Percentiles rank a stretch among this genome's conserved stretches.
Evolutionary conservation across 2,113 vertebrate species (phyloP).

Genomic region (Leptodactylus fuscus): DNA sequence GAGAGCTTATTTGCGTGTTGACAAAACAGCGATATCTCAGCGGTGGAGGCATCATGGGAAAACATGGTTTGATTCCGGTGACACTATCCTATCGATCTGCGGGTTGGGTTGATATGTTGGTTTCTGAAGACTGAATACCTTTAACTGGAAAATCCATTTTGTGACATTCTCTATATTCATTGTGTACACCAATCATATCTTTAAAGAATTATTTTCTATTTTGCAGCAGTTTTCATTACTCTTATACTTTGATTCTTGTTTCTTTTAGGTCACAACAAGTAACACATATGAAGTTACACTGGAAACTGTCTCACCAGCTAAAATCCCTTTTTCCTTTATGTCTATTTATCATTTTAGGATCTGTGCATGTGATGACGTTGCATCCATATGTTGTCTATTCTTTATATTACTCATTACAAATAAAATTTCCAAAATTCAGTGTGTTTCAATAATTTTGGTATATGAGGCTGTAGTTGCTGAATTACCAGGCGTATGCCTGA

Average conservation of each 20-base stretch:
- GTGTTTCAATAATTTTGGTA: background rate
- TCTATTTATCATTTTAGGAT: background rate
- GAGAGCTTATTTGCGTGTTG: no score
- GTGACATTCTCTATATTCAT: no score
- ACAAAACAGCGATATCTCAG: no score
- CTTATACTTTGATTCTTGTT: background rate
- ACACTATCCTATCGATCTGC: no score
- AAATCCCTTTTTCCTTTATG: background rate
- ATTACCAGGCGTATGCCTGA: no score
- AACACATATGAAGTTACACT: background rate
- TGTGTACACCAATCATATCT: no score
- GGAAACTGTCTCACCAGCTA: background rate
- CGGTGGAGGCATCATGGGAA: no score
- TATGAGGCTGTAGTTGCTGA: background rate
- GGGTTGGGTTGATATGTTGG: no score
- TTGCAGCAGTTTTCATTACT: background rate
- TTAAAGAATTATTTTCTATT: no score
- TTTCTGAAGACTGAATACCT: no score
- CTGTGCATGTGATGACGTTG: background rate
- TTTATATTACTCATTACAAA: background rate
- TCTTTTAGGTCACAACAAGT: constrained; percentile 5
- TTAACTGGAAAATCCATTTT: no score
- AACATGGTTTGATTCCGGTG: no score
- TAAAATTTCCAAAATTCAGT: background rate
- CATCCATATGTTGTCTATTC: background rate